Base-by-base conservation (phyloP, 1,140 invertebrate species). In the Adelges cooleyi region DNA sequence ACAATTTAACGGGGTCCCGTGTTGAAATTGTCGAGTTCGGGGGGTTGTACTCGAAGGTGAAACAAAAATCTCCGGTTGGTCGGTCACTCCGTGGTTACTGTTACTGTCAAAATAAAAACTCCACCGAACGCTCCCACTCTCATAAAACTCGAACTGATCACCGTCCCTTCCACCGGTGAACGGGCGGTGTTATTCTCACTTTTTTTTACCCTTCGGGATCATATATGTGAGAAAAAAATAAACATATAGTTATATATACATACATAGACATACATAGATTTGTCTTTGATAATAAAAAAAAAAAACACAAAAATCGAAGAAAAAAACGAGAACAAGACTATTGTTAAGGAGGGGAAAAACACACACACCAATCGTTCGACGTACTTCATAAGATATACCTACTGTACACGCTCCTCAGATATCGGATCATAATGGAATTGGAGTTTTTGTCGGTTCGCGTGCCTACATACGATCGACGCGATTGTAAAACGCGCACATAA, bases 21-120 rank as follows among this genome's bases (percentile, higher is more conserved):
- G 40, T 48, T 33, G 56, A 62, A 62, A 62, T 48, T 33, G 25
- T 15, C 18, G 42, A 62, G 42, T 62, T 62, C 56, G 56, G 56
- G 56, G 56, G 56, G 56, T 62, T 62, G 56, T 62, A 62, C 56
- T 62, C 42, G 56, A 33, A 48, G 56, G 56, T 62, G 42, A 62
- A 62, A 62, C 56, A 48, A 62, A 62, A 62, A 62, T 62, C 56
- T 62, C 56, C 44, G 56, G 56, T 62, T 62, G 56, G 56, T 62
- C 56, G 56, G 56, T 62, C 56, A 62, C 40, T 62, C 56, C 46
- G 56, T 62, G 42, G 40, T 62, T 62, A 62, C 56, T 62, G 56
- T 48, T 42, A 62, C 56, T 62, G 56, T 62, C 56, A 62, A 62
- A 62, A 62, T 62, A 62, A 62, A 62, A 48, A 62, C 56, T 62